phyloP scores from a whole-genome alignment of 2,797 vertebrate genomes.

The Pangasius mekongensis region DNA sequence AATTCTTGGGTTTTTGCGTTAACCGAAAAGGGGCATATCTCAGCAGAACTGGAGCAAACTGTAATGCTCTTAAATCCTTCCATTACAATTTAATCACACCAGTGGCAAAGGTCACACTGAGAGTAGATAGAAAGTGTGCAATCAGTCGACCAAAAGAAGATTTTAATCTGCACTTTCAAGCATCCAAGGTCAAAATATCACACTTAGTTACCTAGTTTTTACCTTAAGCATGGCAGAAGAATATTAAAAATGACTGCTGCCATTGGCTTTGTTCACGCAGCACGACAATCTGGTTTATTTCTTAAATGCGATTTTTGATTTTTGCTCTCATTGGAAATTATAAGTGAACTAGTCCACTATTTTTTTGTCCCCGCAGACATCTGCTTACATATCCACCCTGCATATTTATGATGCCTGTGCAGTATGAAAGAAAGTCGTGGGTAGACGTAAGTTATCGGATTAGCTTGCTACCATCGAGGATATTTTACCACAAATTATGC shows the following conservation, averaged over 20 bases:
- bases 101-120: background rate
- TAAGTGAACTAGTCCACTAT: background rate
- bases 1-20: background rate
- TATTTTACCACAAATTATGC: background rate
- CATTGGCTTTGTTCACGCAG: background rate
- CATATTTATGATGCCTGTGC: background rate
- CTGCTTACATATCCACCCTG: background rate
- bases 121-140: slow-evolving; percentile 18
- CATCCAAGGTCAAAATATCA: background rate
- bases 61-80: slow-evolving; percentile 23
- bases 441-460: background rate
- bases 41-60: background rate
- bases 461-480: background rate
- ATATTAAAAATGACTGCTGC: slow-evolving; percentile 10
- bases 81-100: slow-evolving; percentile 24
- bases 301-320: background rate
- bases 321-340: background rate
- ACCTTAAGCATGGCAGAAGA: background rate
- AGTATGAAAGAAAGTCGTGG: background rate
- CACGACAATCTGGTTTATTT: background rate
- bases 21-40: background rate
- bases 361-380: background rate
- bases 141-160: background rate
- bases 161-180: slow-evolving; percentile 20
- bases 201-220: background rate